These are phyloP conservation scores for Erythrolamprus reginae DNA, from an alignment of 2,113 vertebrate genomes.

Conservation along the genomic window DNA sequence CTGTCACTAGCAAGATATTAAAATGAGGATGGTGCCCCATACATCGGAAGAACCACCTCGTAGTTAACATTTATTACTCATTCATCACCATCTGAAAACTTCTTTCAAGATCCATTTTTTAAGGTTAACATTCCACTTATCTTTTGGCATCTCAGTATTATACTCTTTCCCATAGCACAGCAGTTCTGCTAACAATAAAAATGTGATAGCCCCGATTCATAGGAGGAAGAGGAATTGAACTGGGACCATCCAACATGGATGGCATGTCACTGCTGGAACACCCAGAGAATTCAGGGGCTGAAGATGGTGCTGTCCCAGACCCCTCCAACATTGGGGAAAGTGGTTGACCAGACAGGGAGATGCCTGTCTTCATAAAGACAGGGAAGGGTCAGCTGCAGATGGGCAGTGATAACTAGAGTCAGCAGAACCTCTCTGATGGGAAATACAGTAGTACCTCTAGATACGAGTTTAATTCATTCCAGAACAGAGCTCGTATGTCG, in stretches of 20 bases:
- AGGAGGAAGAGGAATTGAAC: background rate
- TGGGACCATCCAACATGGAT: background rate
- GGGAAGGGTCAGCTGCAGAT: background rate
- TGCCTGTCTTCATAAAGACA: background rate
- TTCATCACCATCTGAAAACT: constrained; percentile 31
- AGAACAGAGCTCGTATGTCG: too few species aligned
- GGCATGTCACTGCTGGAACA: background rate
- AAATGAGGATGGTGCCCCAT: constrained; percentile 9
- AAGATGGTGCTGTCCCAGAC: background rate
- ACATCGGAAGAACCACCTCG: background rate
- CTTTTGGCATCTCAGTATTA: constrained; percentile 16
- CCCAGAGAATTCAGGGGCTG: background rate
- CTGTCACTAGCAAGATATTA: constrained; percentile 7
- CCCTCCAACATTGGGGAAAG: background rate
- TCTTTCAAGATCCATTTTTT: constrained; percentile 21
- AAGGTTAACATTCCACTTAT: constrained; percentile 26
- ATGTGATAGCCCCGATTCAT: background rate
- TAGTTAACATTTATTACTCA: constrained; percentile 32
- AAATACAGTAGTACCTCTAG: too few species aligned
- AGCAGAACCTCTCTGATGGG: background rate
- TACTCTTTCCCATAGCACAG: background rate
- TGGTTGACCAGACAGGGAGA: background rate
- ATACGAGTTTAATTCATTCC: too few species aligned
- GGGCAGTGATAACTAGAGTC: background rate
- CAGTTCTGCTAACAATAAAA: background rate